These are phyloP conservation scores for Prolemur simus DNA, from an alignment of 2,113 vertebrate species.

Conservation along the genomic window DNA sequence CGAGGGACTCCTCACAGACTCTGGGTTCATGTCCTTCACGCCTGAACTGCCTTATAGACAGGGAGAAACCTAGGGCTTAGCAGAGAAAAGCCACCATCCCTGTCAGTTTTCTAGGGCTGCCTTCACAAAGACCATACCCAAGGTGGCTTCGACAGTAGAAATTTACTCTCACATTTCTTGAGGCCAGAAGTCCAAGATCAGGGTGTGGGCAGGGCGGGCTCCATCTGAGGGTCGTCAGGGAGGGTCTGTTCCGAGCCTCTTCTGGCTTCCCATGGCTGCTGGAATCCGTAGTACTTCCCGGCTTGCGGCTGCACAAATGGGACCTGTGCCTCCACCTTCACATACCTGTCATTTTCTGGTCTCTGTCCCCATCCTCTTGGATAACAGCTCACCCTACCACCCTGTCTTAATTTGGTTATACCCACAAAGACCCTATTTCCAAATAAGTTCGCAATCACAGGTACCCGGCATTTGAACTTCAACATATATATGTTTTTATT, in stretches of 20 bases:
- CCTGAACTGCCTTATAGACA: background rate
- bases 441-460: background rate
- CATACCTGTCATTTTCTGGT: no score
- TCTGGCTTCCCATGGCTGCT: no score
- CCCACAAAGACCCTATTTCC: background rate
- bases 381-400: background rate
- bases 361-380: background rate
- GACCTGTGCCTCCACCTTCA: no score
- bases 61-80: background rate
- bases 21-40: no score
- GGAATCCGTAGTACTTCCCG: no score
- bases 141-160: rapidly evolving
- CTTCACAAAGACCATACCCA: background rate
- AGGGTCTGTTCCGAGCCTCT: background rate
- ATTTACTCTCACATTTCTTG: background rate
- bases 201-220: background rate
- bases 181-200: background rate
- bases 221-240: background rate
- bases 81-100: rapidly evolving
- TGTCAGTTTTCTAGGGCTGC: rapidly evolving
- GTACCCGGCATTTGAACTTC: no score
- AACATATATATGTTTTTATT: no score
- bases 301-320: background rate
- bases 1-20: background rate
- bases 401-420: no score